Evolutionary conservation across 2,888 invertebrate genomes (phyloP), one percentile per base, ranked within the genome.

Genomic region (Noctua janthina): DNA sequence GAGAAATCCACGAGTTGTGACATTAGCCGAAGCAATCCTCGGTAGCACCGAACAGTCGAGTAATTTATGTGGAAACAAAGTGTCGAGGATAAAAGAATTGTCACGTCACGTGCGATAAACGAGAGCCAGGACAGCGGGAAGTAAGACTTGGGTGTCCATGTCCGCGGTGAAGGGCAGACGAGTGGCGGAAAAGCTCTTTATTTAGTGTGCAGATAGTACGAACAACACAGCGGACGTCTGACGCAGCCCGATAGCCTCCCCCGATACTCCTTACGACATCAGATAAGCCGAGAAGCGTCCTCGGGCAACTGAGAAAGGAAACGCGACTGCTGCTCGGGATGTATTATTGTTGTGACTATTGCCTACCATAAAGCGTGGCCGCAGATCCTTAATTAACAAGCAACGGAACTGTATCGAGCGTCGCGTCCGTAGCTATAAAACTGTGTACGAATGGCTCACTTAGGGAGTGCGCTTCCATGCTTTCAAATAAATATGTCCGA

Each of bases 41-140:
- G 92, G 95, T 94, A 93, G 94, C 89, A 84, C 93, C 90, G 91
- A 93, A 93, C 93, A 84, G 84, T 88, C 90, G 87, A 93, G 94
- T 95, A 95, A 96, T 96, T 96, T 96, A 95, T 96, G 93, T 94
- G 93, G 92, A 94, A 94, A 94, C 95, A 94, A 94, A 95, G 92
- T 94, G 93, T 94, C 92, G 91, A 86, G 92, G 92, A 92, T 94
- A 94, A 95, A 95, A 94, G 94, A 95, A 94, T 94, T 94, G 94
- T 95, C 93, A 94, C 93, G 93, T 94, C 93, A 94, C 94, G 93
- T 93, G 92, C 94, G 93, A 95, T 94, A 94, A 94, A 94, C 91
- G 92, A 93, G 90, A 90, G 90, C 80, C 89, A 89, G 87, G 91
- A 89, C 85, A 87, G 84, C 77, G 88, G 89, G 86, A 91, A 91